A percentile compares a stretch with the other conserved stretches of the same genome.
These are phyloP conservation scores for Acrobasis suavella DNA, from an alignment of 2,888 invertebrate species.

Conservation along the genomic window DNA sequence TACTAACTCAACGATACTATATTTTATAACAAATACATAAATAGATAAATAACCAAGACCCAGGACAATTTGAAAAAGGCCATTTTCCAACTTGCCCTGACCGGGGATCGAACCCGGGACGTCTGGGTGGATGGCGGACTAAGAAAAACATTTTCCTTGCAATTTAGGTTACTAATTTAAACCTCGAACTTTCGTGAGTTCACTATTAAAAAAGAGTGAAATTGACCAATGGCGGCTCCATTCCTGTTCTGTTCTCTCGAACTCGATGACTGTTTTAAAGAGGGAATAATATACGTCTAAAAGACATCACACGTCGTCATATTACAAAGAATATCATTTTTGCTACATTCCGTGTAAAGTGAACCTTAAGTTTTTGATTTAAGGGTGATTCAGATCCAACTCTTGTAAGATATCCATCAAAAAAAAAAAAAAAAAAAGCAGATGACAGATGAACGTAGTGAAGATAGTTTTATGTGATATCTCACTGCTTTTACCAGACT, in stretches of 20 bases:
- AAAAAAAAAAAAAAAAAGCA: too few relatives aligned
- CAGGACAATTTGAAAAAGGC: too few relatives aligned
- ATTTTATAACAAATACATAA: too few relatives aligned
- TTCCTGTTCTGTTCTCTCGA: slow-evolving; percentile 17
- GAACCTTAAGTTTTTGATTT: not conserved
- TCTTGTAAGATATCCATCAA: not conserved
- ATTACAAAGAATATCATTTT: slow-evolving; percentile 19
- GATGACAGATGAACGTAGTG: slow-evolving; percentile 5
- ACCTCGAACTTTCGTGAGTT: too few relatives aligned
- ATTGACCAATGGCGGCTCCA: not conserved
- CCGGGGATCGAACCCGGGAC: too few relatives aligned
- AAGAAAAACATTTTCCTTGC: too few relatives aligned
- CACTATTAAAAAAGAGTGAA: not conserved
- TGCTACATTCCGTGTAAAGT: not conserved
- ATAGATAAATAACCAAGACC: too few relatives aligned
- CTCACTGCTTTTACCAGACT: too few relatives aligned
- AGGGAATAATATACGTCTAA: slow-evolving; percentile 23
- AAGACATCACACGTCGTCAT: slow-evolving; percentile 22
- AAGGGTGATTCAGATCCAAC: slow-evolving; percentile 6
- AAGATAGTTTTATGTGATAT: slow-evolving; percentile 5
- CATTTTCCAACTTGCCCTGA: too few relatives aligned
- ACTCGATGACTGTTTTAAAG: slow-evolving; percentile 27
- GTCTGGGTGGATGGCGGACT: too few relatives aligned
- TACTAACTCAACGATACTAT: too few relatives aligned
- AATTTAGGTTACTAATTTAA: too few relatives aligned